Conservation (phyloP, 2,888 invertebrate species). For the Noctua pronuba region DNA sequence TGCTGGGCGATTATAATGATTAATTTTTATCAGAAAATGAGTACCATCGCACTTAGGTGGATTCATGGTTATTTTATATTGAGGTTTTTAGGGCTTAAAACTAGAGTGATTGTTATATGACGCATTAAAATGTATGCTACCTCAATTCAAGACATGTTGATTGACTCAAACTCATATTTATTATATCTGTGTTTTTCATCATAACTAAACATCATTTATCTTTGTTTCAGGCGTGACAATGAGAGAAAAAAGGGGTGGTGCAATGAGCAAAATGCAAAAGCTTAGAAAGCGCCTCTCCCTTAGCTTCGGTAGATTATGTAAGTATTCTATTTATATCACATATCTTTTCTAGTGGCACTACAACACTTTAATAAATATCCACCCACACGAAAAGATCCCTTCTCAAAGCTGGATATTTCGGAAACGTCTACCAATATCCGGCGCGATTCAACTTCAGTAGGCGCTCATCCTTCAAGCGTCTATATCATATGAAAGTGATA, state of each 20-base stretch:
- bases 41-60: slow-evolving; percentile 3
- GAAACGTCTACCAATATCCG: slow-evolving; percentile 55
- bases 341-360: slow-evolving; percentile 36
- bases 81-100: background rate
- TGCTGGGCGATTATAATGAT: slow-evolving; percentile 29
- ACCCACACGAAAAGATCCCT: slow-evolving; percentile 44
- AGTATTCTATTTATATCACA: slow-evolving; percentile 87
- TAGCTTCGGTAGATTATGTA: slow-evolving; percentile 98
- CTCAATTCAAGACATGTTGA: background rate
- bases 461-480: slow-evolving; percentile 41
- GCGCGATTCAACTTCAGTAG: slow-evolving; percentile 47
- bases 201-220: slow-evolving; percentile 68
- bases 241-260: slow-evolving; percentile 98
- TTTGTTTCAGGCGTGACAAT: slow-evolving; percentile 94
- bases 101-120: background rate
- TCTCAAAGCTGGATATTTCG: slow-evolving; percentile 54
- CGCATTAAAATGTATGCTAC: background rate
- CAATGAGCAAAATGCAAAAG: slow-evolving; percentile 97
- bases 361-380: slow-evolving; percentile 34
- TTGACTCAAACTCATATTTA: background rate
- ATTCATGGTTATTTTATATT: slow-evolving; percentile 13
- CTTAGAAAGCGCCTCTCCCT: slow-evolving; percentile 98
- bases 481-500: slow-evolving; percentile 42
- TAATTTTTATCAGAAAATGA: slow-evolving; percentile 25
- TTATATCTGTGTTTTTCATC: background rate